Percentiles rank a stretch among this genome's conserved stretches.
Evolutionary conservation across 2,113 vertebrate species (phyloP).

Genomic region (Siphamia tubifer): DNA sequence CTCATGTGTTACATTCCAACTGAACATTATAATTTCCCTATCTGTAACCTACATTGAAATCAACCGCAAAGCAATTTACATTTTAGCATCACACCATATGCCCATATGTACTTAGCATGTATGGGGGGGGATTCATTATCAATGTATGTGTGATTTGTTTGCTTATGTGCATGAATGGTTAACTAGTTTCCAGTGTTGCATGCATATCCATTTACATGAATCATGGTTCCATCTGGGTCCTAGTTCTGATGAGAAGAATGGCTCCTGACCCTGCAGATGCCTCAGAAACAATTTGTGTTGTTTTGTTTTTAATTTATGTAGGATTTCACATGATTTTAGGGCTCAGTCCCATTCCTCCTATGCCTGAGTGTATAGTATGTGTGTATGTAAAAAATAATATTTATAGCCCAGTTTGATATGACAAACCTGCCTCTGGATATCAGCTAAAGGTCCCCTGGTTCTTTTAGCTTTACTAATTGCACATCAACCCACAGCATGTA

Average conservation of each 20-base stretch:
- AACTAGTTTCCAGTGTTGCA: slow-evolving; percentile 50
- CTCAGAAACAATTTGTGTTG: slow-evolving; percentile 33
- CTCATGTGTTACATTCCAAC: not conserved
- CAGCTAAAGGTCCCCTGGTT: slow-evolving; percentile 5
- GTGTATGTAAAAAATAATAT: not conserved
- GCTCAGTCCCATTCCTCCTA: not conserved
- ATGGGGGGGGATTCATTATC: not conserved
- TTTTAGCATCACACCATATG: not conserved
- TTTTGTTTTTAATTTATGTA: slow-evolving; percentile 9
- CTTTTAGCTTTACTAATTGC: slow-evolving; percentile 47
- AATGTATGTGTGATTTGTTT: slow-evolving; percentile 41
- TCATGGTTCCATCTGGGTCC: slow-evolving; percentile 61
- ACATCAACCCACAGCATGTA: slow-evolving; percentile 44
- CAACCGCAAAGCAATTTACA: slow-evolving; percentile 18
- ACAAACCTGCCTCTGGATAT: slow-evolving; percentile 1
- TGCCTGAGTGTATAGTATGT: not conserved
- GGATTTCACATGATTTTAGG: slow-evolving; percentile 5
- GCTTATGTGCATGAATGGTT: slow-evolving; percentile 62
- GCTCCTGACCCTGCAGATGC: slow-evolving; percentile 54
- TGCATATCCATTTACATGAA: slow-evolving; percentile 46
- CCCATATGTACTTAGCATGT: slow-evolving; percentile 23
- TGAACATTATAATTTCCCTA: too few species aligned
- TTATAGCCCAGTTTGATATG: not conserved
- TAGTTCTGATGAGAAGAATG: slow-evolving; percentile 44
- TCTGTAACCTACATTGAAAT: not conserved